These are phyloP conservation scores for Larimichthys polyactis DNA, from an alignment of 2,113 vertebrate genomes.

Conservation along the genomic window DNA sequence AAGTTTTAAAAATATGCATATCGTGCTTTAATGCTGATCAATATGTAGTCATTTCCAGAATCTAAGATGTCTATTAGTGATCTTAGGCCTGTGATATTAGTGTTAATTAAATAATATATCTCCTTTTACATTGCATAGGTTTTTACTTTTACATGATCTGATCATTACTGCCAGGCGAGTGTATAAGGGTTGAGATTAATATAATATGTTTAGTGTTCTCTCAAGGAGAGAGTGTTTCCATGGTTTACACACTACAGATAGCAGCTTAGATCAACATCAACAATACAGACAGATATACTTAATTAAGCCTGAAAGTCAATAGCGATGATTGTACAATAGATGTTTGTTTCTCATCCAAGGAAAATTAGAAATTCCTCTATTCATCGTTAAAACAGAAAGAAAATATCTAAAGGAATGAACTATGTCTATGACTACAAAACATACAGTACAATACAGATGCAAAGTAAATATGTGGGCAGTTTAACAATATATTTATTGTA, in stretches of 20 bases:
- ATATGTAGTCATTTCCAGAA: neutral
- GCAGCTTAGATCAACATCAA: neutral
- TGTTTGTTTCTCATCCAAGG: neutral
- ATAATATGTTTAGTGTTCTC: neutral
- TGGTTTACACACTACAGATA: neutral
- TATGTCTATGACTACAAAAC: neutral
- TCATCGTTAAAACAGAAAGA: neutral
- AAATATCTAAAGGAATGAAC: neutral
- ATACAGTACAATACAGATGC: too few relatives aligned
- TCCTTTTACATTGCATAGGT: neutral
- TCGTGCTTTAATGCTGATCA: neutral
- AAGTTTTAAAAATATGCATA: too few relatives aligned
- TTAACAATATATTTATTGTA: too few relatives aligned
- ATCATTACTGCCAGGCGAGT: neutral
- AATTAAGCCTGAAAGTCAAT: neutral
- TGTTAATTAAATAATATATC: neutral
- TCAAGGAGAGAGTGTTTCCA: neutral
- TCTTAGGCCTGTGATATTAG: neutral
- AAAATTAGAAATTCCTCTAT: neutral
- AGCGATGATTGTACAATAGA: neutral
- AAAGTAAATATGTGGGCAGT: too few relatives aligned
- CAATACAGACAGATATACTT: neutral
- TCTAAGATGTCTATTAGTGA: neutral
- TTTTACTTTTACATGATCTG: neutral
- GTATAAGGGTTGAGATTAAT: neutral